These are phyloP conservation scores for Herminia tarsipennalis DNA, from an alignment of 2,888 invertebrate species.

Conservation along the genomic window DNA sequence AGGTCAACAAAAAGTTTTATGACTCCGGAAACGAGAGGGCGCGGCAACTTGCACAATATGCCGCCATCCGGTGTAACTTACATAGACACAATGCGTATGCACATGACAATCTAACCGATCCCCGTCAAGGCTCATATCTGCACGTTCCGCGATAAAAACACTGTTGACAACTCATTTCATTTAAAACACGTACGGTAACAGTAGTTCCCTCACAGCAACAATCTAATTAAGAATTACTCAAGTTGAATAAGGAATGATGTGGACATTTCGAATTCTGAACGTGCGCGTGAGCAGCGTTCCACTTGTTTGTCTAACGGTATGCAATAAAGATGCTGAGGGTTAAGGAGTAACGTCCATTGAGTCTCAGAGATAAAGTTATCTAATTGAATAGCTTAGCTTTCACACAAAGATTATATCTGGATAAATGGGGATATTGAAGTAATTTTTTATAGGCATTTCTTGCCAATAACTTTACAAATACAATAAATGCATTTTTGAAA, in stretches of 20 bases:
- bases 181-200: constrained; percentile 49
- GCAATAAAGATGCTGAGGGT: constrained; percentile 42
- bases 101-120: constrained; percentile 31
- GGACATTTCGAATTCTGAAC: constrained; percentile 59
- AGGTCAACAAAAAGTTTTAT: constrained; percentile 36
- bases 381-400: constrained; percentile 9
- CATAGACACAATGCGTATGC: constrained; percentile 47
- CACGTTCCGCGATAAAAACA: constrained; percentile 51
- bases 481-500: too few species aligned
- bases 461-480: too few species aligned
- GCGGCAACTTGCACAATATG: constrained; percentile 65
- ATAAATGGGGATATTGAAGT: too few species aligned
- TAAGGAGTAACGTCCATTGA: constrained; percentile 27
- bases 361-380: constrained; percentile 18
- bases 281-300: constrained; percentile 39
- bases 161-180: constrained; percentile 50
- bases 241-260: constrained; percentile 58
- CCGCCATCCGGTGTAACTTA: constrained; percentile 58
- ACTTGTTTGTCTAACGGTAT: constrained; percentile 57
- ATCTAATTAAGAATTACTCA: constrained; percentile 58
- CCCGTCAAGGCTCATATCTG: constrained; percentile 47
- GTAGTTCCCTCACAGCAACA: constrained; percentile 46
- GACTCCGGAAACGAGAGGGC: constrained; percentile 60
- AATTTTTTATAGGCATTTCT: too few species aligned
- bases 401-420: too few species aligned